Base-by-base conservation (phyloP, 2,113 vertebrate species). In the Sceloporus undulatus region DNA sequence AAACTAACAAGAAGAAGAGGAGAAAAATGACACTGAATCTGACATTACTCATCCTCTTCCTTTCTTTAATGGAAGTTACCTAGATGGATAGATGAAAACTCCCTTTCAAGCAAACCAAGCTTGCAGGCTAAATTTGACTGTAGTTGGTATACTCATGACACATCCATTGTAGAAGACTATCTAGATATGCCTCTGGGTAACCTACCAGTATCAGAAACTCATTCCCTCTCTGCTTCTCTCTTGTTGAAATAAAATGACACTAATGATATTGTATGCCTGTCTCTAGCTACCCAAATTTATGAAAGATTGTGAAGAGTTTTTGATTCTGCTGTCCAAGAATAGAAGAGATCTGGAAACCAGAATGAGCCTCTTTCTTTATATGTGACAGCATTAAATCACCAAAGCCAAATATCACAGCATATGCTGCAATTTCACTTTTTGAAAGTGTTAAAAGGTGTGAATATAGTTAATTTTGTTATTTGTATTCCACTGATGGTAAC, bases 171-270 rank as follows among this genome's bases (percentile, higher is more conserved):
- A 0, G 18, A 56, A 73, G 59, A 3, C 62, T 65, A 89, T 83
- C 56, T 11, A 83, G 70, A 65, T 52, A 81, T 11, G 27, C 19
- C 23, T 92, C 68, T 5, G 19, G 71, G 56, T 48, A 23, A 68
- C 0, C 10, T 91, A 78, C 84, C 16, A 90, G 73, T 88, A 90
- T 86, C 86, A 85, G 87, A 65, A 29, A 91, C 66, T 66, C 40
- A 88, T 84, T 84, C 29, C 40, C 25, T 7, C 34, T 85, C n/a
- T 74, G 25, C 48, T 48, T 79, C 14, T 29, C 65, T 42, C 5
- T 38, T 70, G 59, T 65, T 84, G 88, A 88, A 86, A 89, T 77
- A 86, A 78, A 54, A 75, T 76, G 54, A 85, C 0, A 27, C 14
- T 89, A n/a, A 85, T 92, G 52, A 62, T 66, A 65, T 75, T 82